phyloP scores from a whole-genome alignment of 2,888 invertebrate genomes.

The Cerastis rubricosa region DNA sequence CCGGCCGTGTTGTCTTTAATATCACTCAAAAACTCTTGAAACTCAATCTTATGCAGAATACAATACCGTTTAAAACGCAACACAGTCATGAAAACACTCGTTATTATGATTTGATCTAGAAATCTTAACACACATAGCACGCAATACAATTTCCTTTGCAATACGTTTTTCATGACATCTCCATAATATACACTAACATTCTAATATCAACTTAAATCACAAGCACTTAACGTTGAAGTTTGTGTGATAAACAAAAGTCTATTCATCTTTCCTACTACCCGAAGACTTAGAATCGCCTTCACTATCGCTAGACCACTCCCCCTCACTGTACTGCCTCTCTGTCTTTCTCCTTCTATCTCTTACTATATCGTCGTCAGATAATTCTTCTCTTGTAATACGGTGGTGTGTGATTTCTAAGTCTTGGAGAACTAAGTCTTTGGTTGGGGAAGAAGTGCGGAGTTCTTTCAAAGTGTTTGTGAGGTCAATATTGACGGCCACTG shows the following conservation, averaged over 20 bases:
- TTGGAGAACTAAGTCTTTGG: conserved; percentile 77
- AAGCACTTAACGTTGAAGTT: background rate
- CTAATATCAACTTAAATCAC: conserved; percentile 25
- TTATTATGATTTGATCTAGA: background rate
- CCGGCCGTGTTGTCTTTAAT: background rate
- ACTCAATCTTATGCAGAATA: background rate
- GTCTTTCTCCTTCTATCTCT: conserved; percentile 72
- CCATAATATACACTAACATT: background rate
- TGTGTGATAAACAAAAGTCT: conserved; percentile 27
- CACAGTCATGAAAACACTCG: background rate
- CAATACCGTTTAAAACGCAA: background rate
- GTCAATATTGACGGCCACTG: conserved; percentile 78
- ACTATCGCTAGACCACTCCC: conserved; percentile 88
- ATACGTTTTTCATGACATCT: conserved; percentile 6
- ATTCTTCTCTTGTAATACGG: conserved; percentile 60
- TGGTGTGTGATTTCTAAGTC: conserved; percentile 65
- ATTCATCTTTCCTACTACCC: conserved; percentile 60
- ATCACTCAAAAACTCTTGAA: conserved; percentile 1
- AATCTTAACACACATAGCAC: background rate
- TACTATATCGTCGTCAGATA: conserved; percentile 73
- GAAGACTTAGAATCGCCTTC: conserved; percentile 78
- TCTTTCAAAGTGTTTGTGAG: conserved; percentile 83
- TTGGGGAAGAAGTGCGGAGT: conserved; percentile 82
- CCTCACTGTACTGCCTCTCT: conserved; percentile 86
- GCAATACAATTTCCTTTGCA: background rate